Evolutionary conservation across 2,888 invertebrate species (phyloP).

Genomic region (Microctonus brassicae): DNA sequence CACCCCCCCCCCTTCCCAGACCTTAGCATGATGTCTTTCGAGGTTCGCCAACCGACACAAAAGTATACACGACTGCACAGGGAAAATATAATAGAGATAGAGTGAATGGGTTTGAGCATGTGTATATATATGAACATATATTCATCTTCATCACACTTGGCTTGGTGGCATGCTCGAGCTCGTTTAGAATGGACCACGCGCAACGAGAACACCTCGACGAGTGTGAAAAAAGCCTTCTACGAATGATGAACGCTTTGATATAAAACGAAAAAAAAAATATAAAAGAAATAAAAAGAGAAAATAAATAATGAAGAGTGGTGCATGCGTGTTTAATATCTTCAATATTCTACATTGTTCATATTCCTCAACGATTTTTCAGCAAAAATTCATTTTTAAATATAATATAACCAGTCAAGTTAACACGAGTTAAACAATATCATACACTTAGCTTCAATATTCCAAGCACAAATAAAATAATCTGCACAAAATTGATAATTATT

Average conservation of each 20-base stretch:
- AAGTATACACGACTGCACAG: background rate
- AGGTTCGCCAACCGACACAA: slow-evolving; percentile 7
- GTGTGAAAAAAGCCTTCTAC: slow-evolving; percentile 17
- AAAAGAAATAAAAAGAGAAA: background rate
- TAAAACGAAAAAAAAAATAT: background rate
- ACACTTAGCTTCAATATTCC: no score
- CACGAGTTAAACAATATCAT: no score
- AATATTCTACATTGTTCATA: no score
- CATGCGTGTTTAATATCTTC: no score
- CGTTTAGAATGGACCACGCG: slow-evolving; percentile 5
- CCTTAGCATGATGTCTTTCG: slow-evolving; percentile 13
- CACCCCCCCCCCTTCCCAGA: background rate
- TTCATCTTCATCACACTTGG: background rate
- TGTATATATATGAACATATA: background rate
- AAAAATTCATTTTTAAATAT: no score
- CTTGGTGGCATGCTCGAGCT: background rate
- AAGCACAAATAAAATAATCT: no score
- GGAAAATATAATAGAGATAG: background rate
- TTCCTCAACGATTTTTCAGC: no score
- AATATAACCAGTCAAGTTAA: no score
- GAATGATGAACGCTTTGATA: background rate
- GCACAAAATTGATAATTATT: no score
- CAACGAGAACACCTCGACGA: slow-evolving; percentile 14
- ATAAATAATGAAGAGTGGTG: no score
- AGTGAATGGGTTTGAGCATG: background rate